phyloP scores from a whole-genome alignment of 2,797 vertebrate species.

The Graptemys geographica region DNA sequence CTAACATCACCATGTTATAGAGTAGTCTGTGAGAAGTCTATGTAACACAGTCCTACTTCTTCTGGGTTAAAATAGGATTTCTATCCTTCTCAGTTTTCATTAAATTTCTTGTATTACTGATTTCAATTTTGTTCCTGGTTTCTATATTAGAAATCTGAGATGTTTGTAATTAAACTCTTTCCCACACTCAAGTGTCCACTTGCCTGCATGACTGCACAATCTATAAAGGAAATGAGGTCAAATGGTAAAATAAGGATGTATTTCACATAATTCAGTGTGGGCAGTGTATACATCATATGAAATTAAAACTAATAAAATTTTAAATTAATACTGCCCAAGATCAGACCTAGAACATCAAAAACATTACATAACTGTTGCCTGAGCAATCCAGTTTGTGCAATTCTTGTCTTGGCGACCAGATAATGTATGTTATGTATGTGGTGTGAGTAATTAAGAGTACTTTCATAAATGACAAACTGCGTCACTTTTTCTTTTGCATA shows the following conservation, averaged over 20 bases:
- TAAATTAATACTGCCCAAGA: background rate
- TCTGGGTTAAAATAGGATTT: background rate
- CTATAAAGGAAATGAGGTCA: background rate
- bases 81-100: background rate
- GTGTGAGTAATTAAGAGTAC: background rate
- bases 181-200: background rate
- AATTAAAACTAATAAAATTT: background rate
- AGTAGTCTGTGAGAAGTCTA: background rate
- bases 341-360: background rate
- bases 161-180: background rate
- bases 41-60: background rate
- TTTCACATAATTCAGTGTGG: accelerated
- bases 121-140: background rate
- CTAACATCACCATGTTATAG: accelerated
- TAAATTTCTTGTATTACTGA: background rate
- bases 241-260: too few relatives aligned
- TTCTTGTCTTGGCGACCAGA: accelerated
- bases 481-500: background rate
- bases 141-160: background rate
- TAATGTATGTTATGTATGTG: background rate
- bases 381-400: background rate
- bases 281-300: background rate
- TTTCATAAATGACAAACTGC: background rate
- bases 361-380: background rate
- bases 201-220: background rate